These are phyloP conservation scores for Euleptes europaea DNA, from an alignment of 2,113 vertebrate species.

Conservation along the genomic window DNA sequence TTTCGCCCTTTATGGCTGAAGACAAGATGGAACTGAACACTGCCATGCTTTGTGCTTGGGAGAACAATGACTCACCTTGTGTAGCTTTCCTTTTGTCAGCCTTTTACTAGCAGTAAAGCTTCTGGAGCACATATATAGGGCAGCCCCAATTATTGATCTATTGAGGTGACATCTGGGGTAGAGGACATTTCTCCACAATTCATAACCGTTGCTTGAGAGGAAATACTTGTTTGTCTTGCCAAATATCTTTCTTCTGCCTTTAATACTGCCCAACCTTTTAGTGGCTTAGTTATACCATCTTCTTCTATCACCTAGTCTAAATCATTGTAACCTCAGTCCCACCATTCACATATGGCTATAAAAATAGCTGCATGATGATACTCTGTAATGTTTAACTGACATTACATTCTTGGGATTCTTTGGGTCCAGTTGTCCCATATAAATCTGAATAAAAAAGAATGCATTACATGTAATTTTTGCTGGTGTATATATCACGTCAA, in stretches of 20 bases:
- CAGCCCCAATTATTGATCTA: no score
- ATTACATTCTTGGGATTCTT: neutral
- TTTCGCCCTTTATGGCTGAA: no score
- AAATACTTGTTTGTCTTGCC: neutral
- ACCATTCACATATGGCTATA: neutral
- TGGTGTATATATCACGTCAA: no score
- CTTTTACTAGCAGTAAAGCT: no score
- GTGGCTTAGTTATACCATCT: no score
- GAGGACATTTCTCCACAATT: neutral
- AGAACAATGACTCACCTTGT: no score
- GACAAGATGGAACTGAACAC: no score
- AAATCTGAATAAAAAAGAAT: neutral
- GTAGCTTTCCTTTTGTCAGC: no score
- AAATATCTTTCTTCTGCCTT: neutral
- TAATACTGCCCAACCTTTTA: neutral
- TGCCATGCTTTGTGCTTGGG: no score
- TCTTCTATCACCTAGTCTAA: neutral
- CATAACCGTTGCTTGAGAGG: neutral
- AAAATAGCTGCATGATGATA: neutral
- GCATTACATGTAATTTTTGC: no score
- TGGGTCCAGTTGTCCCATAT: neutral
- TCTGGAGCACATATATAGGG: no score
- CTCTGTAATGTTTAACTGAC: neutral
- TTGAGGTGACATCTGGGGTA: no score
- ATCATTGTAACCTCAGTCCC: neutral